Conservation (phyloP, 2,888 invertebrate genomes). For the Elmis aenea region DNA sequence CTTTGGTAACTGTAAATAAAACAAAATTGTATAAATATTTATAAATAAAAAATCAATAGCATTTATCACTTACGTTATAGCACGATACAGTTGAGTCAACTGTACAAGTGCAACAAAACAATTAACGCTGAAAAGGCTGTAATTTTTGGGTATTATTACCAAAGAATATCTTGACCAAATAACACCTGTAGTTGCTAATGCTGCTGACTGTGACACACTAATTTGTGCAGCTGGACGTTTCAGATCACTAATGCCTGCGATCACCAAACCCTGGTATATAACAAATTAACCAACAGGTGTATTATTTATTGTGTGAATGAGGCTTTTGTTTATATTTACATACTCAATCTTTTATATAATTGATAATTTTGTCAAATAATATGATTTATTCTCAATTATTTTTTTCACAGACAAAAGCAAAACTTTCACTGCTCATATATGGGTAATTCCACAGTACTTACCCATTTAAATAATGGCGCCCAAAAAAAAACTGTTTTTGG, state of each 20-base stretch:
- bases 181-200: slow-evolving; percentile 81
- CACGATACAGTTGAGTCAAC: slow-evolving; percentile 75
- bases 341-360: no score
- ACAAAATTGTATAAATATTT: no score
- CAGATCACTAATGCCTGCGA: slow-evolving; percentile 86
- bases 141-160: slow-evolving; percentile 96
- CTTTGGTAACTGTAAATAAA: no score
- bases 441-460: no score
- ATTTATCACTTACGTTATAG: slow-evolving; percentile 52
- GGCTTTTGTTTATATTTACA: no score
- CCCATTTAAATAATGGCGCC: slow-evolving; percentile 98
- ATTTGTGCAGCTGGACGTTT: slow-evolving; percentile 83
- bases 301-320: background rate
- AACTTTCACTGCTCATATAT: no score
- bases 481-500: slow-evolving; percentile 98
- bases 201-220: slow-evolving; percentile 74
- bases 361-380: no score
- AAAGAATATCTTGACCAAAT: slow-evolving; percentile 96
- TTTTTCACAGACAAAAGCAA: no score
- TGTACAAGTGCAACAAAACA: slow-evolving; percentile 91
- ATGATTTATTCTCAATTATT: no score
- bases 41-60: no score
- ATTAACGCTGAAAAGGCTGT: slow-evolving; percentile 91
- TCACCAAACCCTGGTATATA: slow-evolving; percentile 65
- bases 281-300: background rate